Base-by-base conservation (phyloP, 2,888 invertebrate genomes). In the Reticulitermes lucifugus region DNA sequence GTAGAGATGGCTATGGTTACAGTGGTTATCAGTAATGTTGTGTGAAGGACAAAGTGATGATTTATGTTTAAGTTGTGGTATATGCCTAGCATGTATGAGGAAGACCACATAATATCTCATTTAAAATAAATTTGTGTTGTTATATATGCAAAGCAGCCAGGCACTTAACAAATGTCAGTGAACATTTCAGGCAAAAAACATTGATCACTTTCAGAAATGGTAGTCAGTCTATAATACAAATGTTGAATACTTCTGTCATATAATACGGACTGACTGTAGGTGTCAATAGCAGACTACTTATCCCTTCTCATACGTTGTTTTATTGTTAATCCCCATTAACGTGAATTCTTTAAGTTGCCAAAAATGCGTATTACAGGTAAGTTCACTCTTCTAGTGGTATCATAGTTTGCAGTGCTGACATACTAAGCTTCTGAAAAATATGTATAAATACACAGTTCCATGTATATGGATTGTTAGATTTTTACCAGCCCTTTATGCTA, bases 341-440 rank as follows among this genome's bases (percentile, higher is more conserved):
- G n/a, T 46, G 51, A 77, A 46, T 77, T 77, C 46, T 77, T 51
- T 41, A 46, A 46, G 51, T 77, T 77, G 46, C 77, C 77, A 77
- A 77, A 51, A 46, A 46, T 14, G 77, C 51, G 51, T 77, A n/a
- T 21, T 73, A 14, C 41, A 77, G 77, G n/a, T 77, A 77, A 51
- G 43, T 77, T 77, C 46, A 46, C 9, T 51, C 22, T n/a, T 6
- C 3, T 7, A 10, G 25, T n/a, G 65, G 25, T 65, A 65, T 2
- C 25, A 10, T 65, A 65, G 65, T 25, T 65, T 25, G 25, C n/a
- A 65, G 12, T 65, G 14, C n/a, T 25, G 6, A 25, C 9, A 25
- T 65, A 25, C 14, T 65, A 14, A 65, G 9, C 25, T 65, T 65
- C 41, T 21, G 29, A n/a, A 22, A n/a, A n/a, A 2, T 35, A 21